Percentiles rank a stretch among this genome's conserved stretches.
These are phyloP conservation scores for Himalopsyche tibetana DNA, from an alignment of 2,888 invertebrate genomes.

Conservation along the genomic window DNA sequence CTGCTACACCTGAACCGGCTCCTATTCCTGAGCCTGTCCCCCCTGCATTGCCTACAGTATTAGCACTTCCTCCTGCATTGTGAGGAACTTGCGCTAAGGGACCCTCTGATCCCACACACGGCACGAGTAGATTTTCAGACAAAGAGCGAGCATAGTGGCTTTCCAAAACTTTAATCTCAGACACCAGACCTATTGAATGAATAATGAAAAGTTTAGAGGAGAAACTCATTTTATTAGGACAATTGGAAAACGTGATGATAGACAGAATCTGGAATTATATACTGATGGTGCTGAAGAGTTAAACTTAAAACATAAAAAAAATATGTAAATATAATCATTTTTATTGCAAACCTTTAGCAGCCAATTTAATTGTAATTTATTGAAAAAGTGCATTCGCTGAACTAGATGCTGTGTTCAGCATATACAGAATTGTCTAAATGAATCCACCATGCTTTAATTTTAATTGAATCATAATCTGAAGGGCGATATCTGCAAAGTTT, in stretches of 20 bases:
- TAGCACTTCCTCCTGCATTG: slow-evolving; percentile 51
- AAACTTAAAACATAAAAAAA: neutral
- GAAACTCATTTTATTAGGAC: too few relatives aligned
- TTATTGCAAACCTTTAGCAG: too few relatives aligned
- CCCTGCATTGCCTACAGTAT: slow-evolving; percentile 44
- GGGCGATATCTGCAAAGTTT: too few relatives aligned
- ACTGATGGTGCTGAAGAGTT: neutral
- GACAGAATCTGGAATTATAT: neutral
- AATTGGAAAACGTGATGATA: neutral
- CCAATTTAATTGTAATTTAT: neutral
- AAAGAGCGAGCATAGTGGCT: slow-evolving; percentile 70
- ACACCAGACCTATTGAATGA: slow-evolving; percentile 73
- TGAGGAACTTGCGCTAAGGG: slow-evolving; percentile 66
- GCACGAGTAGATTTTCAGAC: slow-evolving; percentile 46
- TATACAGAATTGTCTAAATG: too few relatives aligned
- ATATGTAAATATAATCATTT: too few relatives aligned
- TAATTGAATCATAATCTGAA: too few relatives aligned
- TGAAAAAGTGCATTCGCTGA: neutral
- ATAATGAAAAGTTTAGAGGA: too few relatives aligned
- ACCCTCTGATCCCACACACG: slow-evolving; percentile 68
- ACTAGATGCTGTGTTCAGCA: too few relatives aligned
- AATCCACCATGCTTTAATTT: too few relatives aligned
- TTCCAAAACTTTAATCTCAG: slow-evolving; percentile 79
- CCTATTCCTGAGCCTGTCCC: slow-evolving; percentile 1
- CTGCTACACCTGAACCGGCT: neutral